These are phyloP conservation scores for Rissa tridactyla DNA, from an alignment of 2,113 vertebrate species.

Conservation along the genomic window DNA sequence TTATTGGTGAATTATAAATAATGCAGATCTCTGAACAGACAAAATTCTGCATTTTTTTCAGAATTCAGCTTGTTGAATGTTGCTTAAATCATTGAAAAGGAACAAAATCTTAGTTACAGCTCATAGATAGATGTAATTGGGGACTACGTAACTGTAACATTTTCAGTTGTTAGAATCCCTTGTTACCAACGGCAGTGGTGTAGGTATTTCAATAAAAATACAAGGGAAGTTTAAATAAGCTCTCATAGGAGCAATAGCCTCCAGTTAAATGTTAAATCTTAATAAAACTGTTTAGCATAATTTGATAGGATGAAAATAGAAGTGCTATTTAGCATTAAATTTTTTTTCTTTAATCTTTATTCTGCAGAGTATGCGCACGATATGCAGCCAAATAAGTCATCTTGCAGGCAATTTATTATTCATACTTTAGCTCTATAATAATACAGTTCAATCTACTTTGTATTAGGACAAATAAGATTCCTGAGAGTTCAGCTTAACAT, in stretches of 20 bases:
- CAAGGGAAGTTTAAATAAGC: slow-evolving; percentile 40
- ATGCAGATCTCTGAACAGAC: not conserved
- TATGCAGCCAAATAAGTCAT: slow-evolving; percentile 5
- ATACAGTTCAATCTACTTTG: not conserved
- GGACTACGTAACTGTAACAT: not conserved
- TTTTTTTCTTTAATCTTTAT: slow-evolving; percentile 30
- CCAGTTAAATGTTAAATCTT: slow-evolving; percentile 54
- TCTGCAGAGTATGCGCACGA: not conserved
- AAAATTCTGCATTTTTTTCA: not conserved
- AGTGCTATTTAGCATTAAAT: slow-evolving; percentile 5
- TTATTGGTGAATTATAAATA: not conserved
- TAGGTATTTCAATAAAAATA: slow-evolving; percentile 49
- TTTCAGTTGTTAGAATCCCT: slow-evolving; percentile 1
- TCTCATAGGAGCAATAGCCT: slow-evolving; percentile 42
- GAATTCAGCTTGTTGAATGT: not conserved
- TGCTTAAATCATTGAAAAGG: not conserved
- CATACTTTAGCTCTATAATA: not conserved
- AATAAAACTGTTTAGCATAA: slow-evolving; percentile 47
- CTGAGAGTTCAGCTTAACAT: not conserved
- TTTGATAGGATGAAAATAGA: slow-evolving; percentile 64
- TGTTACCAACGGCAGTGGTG: not conserved
- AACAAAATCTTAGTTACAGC: not conserved
- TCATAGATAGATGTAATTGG: not conserved
- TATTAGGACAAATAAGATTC: not conserved
- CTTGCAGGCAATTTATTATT: not conserved